These are phyloP conservation scores for Cyprinella venusta DNA, from an alignment of 2,797 vertebrate species.

Conservation along the genomic window DNA sequence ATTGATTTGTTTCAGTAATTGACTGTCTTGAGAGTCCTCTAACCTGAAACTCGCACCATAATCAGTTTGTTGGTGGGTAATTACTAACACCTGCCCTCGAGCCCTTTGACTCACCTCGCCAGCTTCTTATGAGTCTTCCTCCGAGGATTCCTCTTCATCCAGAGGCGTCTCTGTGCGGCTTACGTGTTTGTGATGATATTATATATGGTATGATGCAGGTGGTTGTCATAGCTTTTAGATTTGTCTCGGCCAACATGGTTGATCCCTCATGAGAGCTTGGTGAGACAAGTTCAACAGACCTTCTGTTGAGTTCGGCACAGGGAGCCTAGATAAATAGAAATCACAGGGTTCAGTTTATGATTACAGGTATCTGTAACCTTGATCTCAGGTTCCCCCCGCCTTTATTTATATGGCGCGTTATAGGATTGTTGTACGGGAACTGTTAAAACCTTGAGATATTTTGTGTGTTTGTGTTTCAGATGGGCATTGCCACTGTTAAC, in stretches of 20 bases:
- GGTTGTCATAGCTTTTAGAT: background rate
- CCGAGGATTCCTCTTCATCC: conserved; percentile 10
- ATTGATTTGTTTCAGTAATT: conserved; percentile 58
- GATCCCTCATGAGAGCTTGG: background rate
- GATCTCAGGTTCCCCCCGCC: background rate
- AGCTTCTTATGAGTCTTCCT: conserved; percentile 20
- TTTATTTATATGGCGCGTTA: background rate
- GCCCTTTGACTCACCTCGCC: conserved; percentile 37
- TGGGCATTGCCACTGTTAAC: too few species aligned
- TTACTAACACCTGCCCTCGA: conserved; percentile 45
- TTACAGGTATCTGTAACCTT: background rate
- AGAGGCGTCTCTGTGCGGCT: background rate
- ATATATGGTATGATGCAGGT: background rate
- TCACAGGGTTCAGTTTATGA: background rate
- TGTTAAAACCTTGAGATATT: too few species aligned
- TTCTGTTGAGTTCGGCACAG: background rate
- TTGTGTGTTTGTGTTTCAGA: too few species aligned
- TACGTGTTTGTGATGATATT: background rate
- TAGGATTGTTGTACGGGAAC: background rate
- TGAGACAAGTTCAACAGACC: background rate
- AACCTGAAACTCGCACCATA: conserved; percentile 53
- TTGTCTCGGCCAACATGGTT: background rate
- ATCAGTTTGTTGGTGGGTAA: conserved; percentile 51
- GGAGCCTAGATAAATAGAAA: conserved; percentile 6
- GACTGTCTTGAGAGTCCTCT: conserved; percentile 53